These are phyloP conservation scores for Colostygia pectinataria DNA, from an alignment of 2,888 invertebrate genomes.

Conservation along the genomic window DNA sequence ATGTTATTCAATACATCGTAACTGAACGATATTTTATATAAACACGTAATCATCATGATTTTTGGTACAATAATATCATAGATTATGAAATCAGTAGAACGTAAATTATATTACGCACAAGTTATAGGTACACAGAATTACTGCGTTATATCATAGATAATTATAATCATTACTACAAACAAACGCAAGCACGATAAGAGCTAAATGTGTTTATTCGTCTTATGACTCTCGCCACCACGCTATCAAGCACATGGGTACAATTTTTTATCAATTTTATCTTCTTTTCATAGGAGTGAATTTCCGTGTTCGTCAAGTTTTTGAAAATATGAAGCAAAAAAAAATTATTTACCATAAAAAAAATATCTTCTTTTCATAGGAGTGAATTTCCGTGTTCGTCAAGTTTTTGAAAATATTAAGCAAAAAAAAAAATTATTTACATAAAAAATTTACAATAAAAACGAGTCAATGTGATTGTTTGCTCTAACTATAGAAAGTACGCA, in stretches of 20 bases:
- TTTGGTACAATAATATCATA: slow-evolving; percentile 3
- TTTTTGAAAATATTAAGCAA: not conserved
- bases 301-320: not conserved
- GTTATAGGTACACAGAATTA: not conserved
- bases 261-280: not conserved
- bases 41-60: not conserved
- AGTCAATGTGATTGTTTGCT: slow-evolving; percentile 56
- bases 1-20: too few relatives aligned
- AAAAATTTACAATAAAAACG: slow-evolving; percentile 39
- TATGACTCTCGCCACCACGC: slow-evolving; percentile 21
- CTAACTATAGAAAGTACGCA: slow-evolving; percentile 77
- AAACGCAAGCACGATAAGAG: slow-evolving; percentile 27
- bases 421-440: slow-evolving; percentile 22
- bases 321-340: too few relatives aligned
- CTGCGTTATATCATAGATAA: slow-evolving; percentile 38
- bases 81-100: slow-evolving; percentile 3
- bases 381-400: not conserved
- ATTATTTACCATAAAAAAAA: too few relatives aligned
- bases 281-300: not conserved
- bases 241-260: slow-evolving; percentile 15
- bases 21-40: too few relatives aligned
- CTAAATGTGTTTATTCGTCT: not conserved
- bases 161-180: slow-evolving; percentile 25
- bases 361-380: not conserved
- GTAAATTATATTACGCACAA: slow-evolving; percentile 18